Base-by-base conservation (phyloP, 2,888 invertebrate species). In the Lasioglossum calceatum region DNA sequence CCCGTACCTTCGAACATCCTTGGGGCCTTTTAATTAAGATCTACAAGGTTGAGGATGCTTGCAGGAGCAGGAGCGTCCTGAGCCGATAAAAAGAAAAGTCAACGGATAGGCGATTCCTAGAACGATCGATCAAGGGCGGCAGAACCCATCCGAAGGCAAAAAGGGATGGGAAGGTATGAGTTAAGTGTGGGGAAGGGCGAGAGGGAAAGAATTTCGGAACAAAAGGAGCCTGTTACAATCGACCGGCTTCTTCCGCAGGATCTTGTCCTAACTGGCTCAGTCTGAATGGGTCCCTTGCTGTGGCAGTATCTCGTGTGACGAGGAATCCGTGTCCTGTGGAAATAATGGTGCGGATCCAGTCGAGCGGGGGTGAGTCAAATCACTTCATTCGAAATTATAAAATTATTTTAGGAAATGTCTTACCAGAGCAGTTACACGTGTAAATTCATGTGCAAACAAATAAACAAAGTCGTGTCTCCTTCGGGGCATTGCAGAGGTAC, bases 261-360 rank as follows among this genome's bases (percentile, higher is more conserved):
- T 27, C 32, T 8, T 42, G 32, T 47, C 61, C 58, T 54, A 71
- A 47, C 47, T 61, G 64, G 2, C 54, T 75, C 75, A 83, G 83
- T 83, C n/a, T 0, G 42, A 4, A n/a, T 27, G 32, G 71, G 32
- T 50, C 61, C 44, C 75, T 83, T 32, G 78, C 54, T 3, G 50
- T n/a, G 2, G 42, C 16, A 23, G 42, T 39, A 39, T 74, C 70
- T 67, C 32, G 5, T 4, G 27, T 5, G 5, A n/a, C 42, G 14
- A n/a, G 50, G 58, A 32, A 61, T 61, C 8, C 8, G 16, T 16
- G 47, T 14, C 16, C 7, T n/a, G 16, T 5, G 71, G 19, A 44
- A n/a, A 19, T 42, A 70, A 54, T 54, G 54, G 42, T 61, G n/a
- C 47, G 7, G 27, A 19, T 19, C 16, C 71, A 1, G 4, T 50